These are phyloP conservation scores for Agonopterix arenella DNA, from an alignment of 2,888 invertebrate genomes.

Conservation along the genomic window DNA sequence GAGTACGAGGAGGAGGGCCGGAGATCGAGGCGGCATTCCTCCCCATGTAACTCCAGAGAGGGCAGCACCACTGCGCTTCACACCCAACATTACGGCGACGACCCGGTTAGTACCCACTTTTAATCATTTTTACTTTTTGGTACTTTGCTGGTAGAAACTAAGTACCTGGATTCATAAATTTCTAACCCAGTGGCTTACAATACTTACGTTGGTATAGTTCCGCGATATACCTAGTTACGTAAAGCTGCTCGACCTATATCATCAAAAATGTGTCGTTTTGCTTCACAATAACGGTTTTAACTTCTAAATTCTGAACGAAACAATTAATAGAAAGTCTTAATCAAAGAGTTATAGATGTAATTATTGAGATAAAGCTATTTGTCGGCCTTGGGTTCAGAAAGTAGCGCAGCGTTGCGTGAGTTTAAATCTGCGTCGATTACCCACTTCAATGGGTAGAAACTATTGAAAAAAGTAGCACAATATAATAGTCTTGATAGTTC, in stretches of 20 bases:
- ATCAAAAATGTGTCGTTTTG: no score
- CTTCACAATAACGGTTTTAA: no score
- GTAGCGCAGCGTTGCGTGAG: conserved; percentile 2
- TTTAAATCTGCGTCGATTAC: conserved; percentile 1
- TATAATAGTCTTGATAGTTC: background rate
- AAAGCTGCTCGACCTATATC: no score
- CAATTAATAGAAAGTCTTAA: background rate
- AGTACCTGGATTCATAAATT: background rate
- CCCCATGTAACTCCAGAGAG: conserved; percentile 82
- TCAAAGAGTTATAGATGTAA: conserved; percentile 1
- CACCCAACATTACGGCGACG: conserved; percentile 78
- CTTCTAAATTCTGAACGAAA: background rate
- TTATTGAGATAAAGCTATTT: conserved; percentile 4
- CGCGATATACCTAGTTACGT: no score
- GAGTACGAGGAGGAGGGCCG: conserved; percentile 82
- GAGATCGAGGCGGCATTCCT: conserved; percentile 80
- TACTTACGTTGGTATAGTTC: no score
- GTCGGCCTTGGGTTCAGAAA: background rate
- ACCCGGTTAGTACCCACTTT: conserved; percentile 70
- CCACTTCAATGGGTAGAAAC: background rate
- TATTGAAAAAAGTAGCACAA: conserved; percentile 1
- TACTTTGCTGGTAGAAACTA: background rate
- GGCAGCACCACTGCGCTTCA: conserved; percentile 81
- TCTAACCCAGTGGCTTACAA: no score
- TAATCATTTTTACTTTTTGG: background rate